A percentile compares a stretch with the other conserved stretches of the same genome.
Conservation (phyloP, 1,140 invertebrate genomes). For the Caenorhabditis remanei region DNA sequence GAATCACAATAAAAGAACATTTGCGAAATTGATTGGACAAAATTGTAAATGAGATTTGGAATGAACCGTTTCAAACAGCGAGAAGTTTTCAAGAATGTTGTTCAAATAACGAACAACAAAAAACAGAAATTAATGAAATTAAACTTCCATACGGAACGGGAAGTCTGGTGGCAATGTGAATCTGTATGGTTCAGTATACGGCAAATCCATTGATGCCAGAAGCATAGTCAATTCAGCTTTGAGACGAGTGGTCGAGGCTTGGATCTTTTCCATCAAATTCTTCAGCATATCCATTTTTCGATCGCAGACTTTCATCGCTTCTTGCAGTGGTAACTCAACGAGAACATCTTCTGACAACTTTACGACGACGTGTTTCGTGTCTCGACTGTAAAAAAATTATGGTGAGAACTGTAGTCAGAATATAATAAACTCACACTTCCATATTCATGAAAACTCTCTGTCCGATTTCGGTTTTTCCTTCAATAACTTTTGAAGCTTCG, state of each 20-base stretch:
- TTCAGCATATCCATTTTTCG: slow-evolving; percentile 11
- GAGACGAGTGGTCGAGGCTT: neutral
- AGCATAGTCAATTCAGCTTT: slow-evolving; percentile 28
- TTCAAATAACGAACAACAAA: too few relatives aligned
- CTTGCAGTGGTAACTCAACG: neutral
- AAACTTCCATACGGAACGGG: slow-evolving; percentile 9
- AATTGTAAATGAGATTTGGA: too few relatives aligned
- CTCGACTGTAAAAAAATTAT: neutral
- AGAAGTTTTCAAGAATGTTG: too few relatives aligned
- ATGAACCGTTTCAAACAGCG: too few relatives aligned
- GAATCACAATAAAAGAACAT: too few relatives aligned
- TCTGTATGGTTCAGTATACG: neutral
- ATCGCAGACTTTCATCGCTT: slow-evolving; percentile 22
- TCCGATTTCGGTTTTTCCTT: slow-evolving; percentile 25
- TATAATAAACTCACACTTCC: neutral
- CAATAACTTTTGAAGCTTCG: neutral
- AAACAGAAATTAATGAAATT: neutral
- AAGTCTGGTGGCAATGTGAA: slow-evolving; percentile 9
- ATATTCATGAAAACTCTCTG: slow-evolving; percentile 42
- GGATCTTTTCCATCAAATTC: slow-evolving; percentile 6
- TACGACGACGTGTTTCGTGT: slow-evolving; percentile 32
- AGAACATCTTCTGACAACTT: neutral
- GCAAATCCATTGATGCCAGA: slow-evolving; percentile 27
- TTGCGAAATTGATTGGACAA: too few relatives aligned
- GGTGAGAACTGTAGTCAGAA: neutral